Percentiles rank a stretch among this genome's conserved stretches.
These are phyloP conservation scores for Vulpes lagopus DNA, from an alignment of 2,113 vertebrate species.

Conservation along the genomic window DNA sequence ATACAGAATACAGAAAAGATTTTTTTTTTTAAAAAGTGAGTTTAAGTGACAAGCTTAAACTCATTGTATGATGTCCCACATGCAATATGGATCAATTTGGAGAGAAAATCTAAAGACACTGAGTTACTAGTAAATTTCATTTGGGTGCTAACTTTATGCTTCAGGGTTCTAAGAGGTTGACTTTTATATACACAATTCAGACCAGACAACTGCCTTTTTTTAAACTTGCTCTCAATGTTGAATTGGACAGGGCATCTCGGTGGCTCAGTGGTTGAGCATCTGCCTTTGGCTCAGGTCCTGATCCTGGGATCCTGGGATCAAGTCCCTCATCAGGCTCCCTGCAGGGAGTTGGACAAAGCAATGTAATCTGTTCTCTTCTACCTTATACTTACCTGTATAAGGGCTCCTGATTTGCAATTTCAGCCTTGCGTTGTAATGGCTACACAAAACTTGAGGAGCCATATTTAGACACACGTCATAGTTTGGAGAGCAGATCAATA, in stretches of 20 bases:
- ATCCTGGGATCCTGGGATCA: too few species aligned
- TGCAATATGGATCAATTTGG: background rate
- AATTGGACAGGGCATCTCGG: background rate
- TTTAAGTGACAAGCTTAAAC: background rate
- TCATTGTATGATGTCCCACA: background rate
- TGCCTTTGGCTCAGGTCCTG: too few species aligned
- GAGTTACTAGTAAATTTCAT: background rate
- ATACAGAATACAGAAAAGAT: background rate
- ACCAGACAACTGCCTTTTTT: background rate
- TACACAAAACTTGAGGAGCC: background rate
- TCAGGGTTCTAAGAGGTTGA: background rate
- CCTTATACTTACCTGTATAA: background rate
- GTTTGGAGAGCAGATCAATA: background rate
- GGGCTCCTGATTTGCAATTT: background rate
- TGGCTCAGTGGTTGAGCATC: too few species aligned
- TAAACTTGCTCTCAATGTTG: background rate
- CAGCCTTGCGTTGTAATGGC: background rate
- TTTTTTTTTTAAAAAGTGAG: background rate
- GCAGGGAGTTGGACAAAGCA: background rate
- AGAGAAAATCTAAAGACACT: background rate
- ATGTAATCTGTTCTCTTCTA: background rate
- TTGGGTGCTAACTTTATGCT: background rate
- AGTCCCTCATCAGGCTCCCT: too few species aligned
- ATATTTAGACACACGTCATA: background rate
- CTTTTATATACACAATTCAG: background rate